Evolutionary conservation across 2,113 vertebrate genomes (phyloP).

Genomic region (Alligator mississippiensis): DNA sequence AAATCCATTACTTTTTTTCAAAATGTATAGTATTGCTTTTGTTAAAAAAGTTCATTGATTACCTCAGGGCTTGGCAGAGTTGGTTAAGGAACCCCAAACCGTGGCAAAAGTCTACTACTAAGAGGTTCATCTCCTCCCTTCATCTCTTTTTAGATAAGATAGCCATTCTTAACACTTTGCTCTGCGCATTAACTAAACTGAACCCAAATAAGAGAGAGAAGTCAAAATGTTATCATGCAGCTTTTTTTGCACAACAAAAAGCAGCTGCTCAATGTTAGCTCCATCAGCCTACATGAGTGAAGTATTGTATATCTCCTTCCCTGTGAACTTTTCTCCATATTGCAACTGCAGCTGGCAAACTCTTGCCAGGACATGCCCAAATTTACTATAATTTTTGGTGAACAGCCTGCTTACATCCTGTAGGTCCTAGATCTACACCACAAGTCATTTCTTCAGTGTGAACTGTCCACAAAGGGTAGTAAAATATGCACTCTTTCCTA

Average conservation of each 20-base stretch:
- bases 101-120: background rate
- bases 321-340: background rate
- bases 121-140: background rate
- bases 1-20: background rate
- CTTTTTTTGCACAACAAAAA: background rate
- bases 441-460: slow-evolving; percentile 29
- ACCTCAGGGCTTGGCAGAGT: background rate
- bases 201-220: background rate
- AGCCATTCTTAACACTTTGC: background rate
- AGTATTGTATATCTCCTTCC: background rate
- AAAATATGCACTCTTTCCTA: slow-evolving; percentile 29
- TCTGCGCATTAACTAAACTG: background rate
- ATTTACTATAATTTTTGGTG: slow-evolving; percentile 29
- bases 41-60: background rate
- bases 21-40: background rate
- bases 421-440: background rate
- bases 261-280: background rate
- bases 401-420: background rate
- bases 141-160: background rate
- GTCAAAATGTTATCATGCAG: background rate
- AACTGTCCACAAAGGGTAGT: background rate
- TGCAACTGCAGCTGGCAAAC: slow-evolving; percentile 1
- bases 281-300: background rate
- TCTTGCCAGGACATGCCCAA: background rate
- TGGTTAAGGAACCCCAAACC: background rate